Percentiles rank a stretch among this genome's conserved stretches.
phyloP scores from a whole-genome alignment of 2,113 vertebrate genomes.

The Cyrtonyx montezumae region DNA sequence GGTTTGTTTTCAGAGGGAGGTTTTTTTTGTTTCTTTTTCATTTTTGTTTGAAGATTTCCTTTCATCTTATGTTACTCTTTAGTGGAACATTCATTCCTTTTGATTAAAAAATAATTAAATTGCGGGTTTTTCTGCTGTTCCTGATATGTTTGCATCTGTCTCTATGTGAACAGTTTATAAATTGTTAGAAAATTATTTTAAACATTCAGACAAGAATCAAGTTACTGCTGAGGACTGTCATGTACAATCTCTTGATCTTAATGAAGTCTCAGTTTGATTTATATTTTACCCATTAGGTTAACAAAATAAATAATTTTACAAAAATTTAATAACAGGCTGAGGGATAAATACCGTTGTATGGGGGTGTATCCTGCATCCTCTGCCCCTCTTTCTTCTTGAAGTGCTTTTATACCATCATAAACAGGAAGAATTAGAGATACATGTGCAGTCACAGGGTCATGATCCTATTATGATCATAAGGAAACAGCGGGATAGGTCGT shows the following conservation, averaged over 20 bases:
- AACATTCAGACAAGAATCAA: neutral
- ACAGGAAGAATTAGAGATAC: no score
- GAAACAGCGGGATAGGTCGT: no score
- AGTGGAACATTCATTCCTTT: neutral
- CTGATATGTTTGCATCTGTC: neutral
- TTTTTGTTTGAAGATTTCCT: neutral
- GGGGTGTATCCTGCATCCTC: fast-evolving
- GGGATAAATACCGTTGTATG: fast-evolving
- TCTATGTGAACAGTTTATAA: fast-evolving
- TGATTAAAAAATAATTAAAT: neutral
- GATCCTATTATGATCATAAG: no score
- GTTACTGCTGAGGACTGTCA: neutral
- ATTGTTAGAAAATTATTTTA: neutral
- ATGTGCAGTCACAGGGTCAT: no score
- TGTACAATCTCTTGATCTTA: neutral
- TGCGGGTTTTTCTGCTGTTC: neutral
- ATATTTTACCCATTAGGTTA: neutral
- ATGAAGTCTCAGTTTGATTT: neutral
- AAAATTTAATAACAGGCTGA: neutral
- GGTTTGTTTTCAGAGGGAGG: neutral
- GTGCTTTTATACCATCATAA: no score
- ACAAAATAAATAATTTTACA: neutral
- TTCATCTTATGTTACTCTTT: neutral
- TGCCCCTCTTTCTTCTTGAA: no score
- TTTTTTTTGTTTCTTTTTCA: no score